These are phyloP conservation scores for Acronicta aceris DNA, from an alignment of 2,888 invertebrate genomes.

Conservation along the genomic window DNA sequence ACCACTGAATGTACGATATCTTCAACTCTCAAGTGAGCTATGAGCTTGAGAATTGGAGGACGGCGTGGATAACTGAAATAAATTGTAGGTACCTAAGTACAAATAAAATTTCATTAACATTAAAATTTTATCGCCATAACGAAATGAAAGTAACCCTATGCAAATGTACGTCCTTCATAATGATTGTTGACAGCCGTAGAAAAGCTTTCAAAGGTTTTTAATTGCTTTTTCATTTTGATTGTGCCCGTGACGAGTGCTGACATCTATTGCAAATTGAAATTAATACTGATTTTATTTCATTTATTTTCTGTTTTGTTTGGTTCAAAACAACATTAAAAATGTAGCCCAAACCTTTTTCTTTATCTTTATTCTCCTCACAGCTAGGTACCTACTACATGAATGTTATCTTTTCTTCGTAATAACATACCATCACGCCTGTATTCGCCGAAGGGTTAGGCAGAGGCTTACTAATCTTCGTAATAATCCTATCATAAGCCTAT, in stretches of 20 bases:
- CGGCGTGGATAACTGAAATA: neutral
- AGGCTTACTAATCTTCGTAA: too few species aligned
- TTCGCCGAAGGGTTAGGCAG: too few species aligned
- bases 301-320: neutral
- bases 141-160: constrained; percentile 47
- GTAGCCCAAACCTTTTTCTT: too few species aligned
- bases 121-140: constrained; percentile 22
- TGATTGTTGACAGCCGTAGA: constrained; percentile 63
- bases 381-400: too few species aligned
- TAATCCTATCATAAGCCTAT: too few species aligned
- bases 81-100: too few species aligned
- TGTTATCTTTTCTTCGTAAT: too few species aligned
- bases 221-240: constrained; percentile 59
- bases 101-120: constrained; percentile 35
- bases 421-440: too few species aligned
- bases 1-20: too few species aligned
- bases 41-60: too few species aligned
- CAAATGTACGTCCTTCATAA: constrained; percentile 42
- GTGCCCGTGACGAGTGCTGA: constrained; percentile 51
- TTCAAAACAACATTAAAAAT: neutral
- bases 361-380: neutral
- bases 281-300: constrained; percentile 29
- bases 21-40: too few species aligned
- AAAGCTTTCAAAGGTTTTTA: constrained; percentile 63
- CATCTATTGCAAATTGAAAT: constrained; percentile 61